Evolutionary conservation across 2,113 vertebrate species (phyloP).

Genomic region (Meriones unguiculatus): DNA sequence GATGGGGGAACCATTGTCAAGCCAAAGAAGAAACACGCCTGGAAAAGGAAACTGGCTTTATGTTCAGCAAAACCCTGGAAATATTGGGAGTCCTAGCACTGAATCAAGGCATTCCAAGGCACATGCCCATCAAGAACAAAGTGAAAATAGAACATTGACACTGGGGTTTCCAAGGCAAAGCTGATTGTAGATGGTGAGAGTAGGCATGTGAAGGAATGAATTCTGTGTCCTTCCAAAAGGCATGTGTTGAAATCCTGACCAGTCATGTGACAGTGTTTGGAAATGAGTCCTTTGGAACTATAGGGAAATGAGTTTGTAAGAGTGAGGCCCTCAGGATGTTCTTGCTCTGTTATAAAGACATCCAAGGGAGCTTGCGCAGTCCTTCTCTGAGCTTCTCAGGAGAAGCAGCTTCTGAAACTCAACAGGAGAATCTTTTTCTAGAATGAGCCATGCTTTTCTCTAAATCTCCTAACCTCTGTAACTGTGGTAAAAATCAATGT

Average conservation of each 20-base stretch:
- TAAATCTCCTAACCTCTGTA: neutral
- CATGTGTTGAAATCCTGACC: neutral
- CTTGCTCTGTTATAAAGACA: neutral
- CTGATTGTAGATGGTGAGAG: neutral
- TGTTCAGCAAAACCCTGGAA: neutral
- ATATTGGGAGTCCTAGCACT: neutral
- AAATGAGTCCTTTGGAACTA: neutral
- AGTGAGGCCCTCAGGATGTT: neutral
- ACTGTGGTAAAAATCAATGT: neutral
- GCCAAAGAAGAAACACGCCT: neutral
- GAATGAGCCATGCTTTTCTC: neutral
- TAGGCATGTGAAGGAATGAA: neutral
- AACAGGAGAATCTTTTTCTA: neutral
- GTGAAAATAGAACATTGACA: neutral
- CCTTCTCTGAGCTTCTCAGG: neutral
- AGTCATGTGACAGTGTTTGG: neutral
- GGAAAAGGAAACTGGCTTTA: neutral
- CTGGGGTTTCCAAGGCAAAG: neutral
- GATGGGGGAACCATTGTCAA: neutral
- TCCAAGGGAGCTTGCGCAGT: neutral
- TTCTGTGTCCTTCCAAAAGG: neutral
- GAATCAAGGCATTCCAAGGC: neutral
- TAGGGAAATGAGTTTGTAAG: neutral
- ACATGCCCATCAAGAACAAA: neutral
- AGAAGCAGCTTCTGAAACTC: neutral